Evolutionary conservation across 2,888 invertebrate genomes (phyloP).

Genomic region (Galeruca laticollis): DNA sequence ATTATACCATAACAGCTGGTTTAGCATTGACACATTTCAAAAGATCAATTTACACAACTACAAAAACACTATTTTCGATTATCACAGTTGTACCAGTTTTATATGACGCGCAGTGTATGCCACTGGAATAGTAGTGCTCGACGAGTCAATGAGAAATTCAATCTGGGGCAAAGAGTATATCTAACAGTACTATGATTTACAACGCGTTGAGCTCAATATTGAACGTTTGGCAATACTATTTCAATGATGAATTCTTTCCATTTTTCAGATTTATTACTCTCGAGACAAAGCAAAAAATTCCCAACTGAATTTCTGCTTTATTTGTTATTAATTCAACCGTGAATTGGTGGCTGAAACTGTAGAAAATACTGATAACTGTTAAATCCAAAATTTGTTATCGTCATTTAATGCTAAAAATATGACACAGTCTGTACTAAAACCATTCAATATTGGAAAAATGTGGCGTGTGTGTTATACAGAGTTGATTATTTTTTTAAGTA

Average conservation of each 20-base stretch:
- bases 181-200: slow-evolving; percentile 36
- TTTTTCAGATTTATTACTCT: slow-evolving; percentile 33
- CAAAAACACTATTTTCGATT: no score
- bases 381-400: not conserved
- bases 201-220: slow-evolving; percentile 37
- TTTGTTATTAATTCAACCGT: slow-evolving; percentile 23
- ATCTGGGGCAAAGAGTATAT: slow-evolving; percentile 35
- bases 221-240: slow-evolving; percentile 26
- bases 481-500: no score
- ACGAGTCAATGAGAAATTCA: slow-evolving; percentile 24
- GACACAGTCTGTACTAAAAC: not conserved
- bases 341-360: slow-evolving; percentile 20
- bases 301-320: slow-evolving; percentile 19
- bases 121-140: slow-evolving; percentile 23
- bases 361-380: slow-evolving; percentile 17
- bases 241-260: slow-evolving; percentile 30
- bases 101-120: not conserved
- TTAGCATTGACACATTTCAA: no score
- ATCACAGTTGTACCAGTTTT: no score
- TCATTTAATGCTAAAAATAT: not conserved
- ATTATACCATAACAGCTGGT: no score
- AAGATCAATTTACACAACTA: no score
- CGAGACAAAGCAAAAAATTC: slow-evolving; percentile 26
- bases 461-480: no score
- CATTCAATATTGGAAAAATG: no score